phyloP scores from a whole-genome alignment of 1,140 invertebrate species.

The Eumaeus atala region DNA sequence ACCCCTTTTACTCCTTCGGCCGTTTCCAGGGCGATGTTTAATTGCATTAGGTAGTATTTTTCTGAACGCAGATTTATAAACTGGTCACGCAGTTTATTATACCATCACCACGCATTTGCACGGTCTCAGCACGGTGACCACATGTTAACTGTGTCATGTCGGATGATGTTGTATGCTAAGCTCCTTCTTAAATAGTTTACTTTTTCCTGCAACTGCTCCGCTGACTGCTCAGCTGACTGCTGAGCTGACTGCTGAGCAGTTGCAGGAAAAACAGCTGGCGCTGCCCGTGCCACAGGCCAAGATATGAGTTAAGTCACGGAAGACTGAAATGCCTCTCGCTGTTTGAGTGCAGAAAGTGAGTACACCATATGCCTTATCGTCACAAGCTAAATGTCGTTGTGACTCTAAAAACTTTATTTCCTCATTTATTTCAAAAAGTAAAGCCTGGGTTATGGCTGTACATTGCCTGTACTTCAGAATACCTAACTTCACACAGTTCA shows the following conservation, averaged over 20 bases:
- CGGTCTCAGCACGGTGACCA: slow-evolving; percentile 24
- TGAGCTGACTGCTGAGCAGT: background rate
- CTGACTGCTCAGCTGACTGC: too few relatives aligned
- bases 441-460: slow-evolving; percentile 28
- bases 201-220: slow-evolving; percentile 3
- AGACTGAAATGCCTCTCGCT: slow-evolving; percentile 21
- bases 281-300: slow-evolving; percentile 5
- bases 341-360: slow-evolving; percentile 28
- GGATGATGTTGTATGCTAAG: slow-evolving; percentile 20
- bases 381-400: slow-evolving; percentile 15
- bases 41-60: slow-evolving; percentile 21
- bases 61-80: slow-evolving; percentile 12
- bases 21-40: slow-evolving; percentile 20
- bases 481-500: slow-evolving; percentile 28
- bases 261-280: too few relatives aligned
- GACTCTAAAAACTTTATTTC: slow-evolving; percentile 19
- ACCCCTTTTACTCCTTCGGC: slow-evolving; percentile 20
- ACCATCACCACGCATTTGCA: slow-evolving; percentile 22
- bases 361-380: slow-evolving; percentile 23
- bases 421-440: slow-evolving; percentile 24
- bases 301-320: slow-evolving; percentile 9
- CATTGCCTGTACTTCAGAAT: slow-evolving; percentile 27
- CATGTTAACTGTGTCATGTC: slow-evolving; percentile 22
- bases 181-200: slow-evolving; percentile 19
- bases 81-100: slow-evolving; percentile 20